Evolutionary conservation across 2,888 invertebrate genomes (phyloP).

Genomic region (Drymonia ruficornis): DNA sequence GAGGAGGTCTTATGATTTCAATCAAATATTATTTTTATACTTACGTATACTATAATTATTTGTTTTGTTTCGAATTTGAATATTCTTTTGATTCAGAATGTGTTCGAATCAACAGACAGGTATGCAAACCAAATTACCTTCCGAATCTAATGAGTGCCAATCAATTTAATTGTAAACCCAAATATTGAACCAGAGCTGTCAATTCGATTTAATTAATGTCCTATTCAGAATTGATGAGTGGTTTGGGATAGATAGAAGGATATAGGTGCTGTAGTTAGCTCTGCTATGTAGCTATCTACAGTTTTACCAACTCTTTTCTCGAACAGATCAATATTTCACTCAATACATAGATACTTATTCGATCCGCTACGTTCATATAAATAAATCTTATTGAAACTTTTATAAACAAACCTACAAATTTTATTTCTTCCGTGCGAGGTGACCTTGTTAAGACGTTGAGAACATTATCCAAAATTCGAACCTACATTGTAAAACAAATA

Average conservation of each 20-base stretch:
- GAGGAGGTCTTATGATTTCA: no score
- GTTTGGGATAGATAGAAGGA: no score
- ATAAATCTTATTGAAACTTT: no score
- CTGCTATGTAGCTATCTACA: no score
- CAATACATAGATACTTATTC: not conserved
- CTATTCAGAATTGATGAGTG: conserved; percentile 14
- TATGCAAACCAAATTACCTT: conserved; percentile 13
- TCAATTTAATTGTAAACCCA: conserved; percentile 31
- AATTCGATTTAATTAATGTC: conserved; percentile 27
- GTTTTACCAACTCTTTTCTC: not conserved
- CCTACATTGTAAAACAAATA: conserved; percentile 8
- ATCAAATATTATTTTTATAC: no score
- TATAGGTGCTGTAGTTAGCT: no score
- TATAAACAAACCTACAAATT: no score
- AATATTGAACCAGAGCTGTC: conserved; percentile 30
- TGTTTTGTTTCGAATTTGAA: no score
- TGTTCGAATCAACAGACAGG: no score
- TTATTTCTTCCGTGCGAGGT: not conserved
- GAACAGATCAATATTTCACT: not conserved
- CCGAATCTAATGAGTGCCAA: conserved; percentile 24
- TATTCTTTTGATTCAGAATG: no score
- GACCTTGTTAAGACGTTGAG: conserved; percentile 9
- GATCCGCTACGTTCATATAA: no score
- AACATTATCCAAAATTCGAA: conserved; percentile 19
- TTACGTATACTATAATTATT: no score